phyloP scores from a whole-genome alignment of 2,113 vertebrate genomes.

The Vireo altiloquus region DNA sequence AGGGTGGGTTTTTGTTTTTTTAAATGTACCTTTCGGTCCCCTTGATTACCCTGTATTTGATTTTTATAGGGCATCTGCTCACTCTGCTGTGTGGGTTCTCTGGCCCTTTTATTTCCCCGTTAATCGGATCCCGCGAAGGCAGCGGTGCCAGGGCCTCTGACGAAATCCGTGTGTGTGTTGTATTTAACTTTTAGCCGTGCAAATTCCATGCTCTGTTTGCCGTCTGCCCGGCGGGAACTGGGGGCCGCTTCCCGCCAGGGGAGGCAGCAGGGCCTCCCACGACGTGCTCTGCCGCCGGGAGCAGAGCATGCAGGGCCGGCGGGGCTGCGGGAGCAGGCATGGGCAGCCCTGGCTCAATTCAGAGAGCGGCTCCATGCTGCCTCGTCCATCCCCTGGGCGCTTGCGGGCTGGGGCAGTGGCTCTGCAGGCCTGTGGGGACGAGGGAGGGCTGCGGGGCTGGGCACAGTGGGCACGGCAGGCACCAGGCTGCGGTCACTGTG shows the following conservation, averaged over 20 bases:
- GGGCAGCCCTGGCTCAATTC: accelerated
- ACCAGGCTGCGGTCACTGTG: accelerated
- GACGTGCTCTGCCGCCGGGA: accelerated
- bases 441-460: background rate
- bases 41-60: slow-evolving; percentile 36
- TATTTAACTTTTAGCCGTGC: slow-evolving; percentile 58
- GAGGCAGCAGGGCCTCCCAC: slow-evolving; percentile 5
- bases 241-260: background rate
- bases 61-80: slow-evolving; percentile 60
- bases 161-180: slow-evolving; percentile 39
- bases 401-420: background rate
- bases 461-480: accelerated
- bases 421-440: background rate
- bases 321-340: background rate
- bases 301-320: accelerated
- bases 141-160: slow-evolving; percentile 43
- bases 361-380: accelerated
- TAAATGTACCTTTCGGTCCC: slow-evolving; percentile 46
- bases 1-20: slow-evolving; percentile 61
- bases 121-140: slow-evolving; percentile 20
- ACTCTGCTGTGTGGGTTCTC: slow-evolving; percentile 12
- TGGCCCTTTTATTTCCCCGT: slow-evolving; percentile 44
- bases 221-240: background rate
- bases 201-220: slow-evolving; percentile 63
- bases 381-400: accelerated